Base-by-base conservation (phyloP, 2,113 vertebrate species). In the Etheostoma cragini region DNA sequence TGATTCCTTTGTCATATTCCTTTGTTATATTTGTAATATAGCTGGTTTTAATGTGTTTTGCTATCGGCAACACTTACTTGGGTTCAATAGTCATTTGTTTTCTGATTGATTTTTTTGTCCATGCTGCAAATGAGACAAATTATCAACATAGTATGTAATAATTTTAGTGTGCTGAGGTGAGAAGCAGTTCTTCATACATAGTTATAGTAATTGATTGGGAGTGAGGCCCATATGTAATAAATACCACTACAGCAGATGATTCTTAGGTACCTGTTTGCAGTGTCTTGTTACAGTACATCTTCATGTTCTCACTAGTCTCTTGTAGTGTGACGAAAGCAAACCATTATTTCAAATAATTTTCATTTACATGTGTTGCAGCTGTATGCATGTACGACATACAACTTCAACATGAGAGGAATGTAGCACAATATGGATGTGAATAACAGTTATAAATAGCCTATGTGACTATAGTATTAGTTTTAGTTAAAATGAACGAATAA, bases 281-380 rank as follows among this genome's bases (percentile, higher is more conserved):
- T 66, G 8, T 54, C 5, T 52, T 72, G 38, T 26, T 42, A 56
- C 52, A 22, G 26, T 52, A 57, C 8, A 35, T 56, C 50, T 47
- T 49, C 8, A 57, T 76, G 35, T n/a, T 61, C 73, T 24, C 33
- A 67, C n/a, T 72, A 62, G 19, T 71, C 6, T 70, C 8, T 57
- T 66, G 35, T 21, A 10, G 11, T 67, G 30, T 53, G 35, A 64
- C 3, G 24, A 65, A 71, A 46, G 10, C 67, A 54, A 83, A 71
- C 75, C 49, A 84, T 88, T 30, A 3, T 30, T 30, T 30, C 30
- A 30, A 4, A 30, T 26, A 1, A 26, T 26, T 26, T 26, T 26
- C 26, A 26, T 30, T 30, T 30, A 30, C 30, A 30, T 30, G 30
- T 30, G 30, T 30, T 30, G 30, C 30, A 30, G 30, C 30, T 30